phyloP scores from a whole-genome alignment of 2,888 invertebrate species.

The Salticus scenicus region DNA sequence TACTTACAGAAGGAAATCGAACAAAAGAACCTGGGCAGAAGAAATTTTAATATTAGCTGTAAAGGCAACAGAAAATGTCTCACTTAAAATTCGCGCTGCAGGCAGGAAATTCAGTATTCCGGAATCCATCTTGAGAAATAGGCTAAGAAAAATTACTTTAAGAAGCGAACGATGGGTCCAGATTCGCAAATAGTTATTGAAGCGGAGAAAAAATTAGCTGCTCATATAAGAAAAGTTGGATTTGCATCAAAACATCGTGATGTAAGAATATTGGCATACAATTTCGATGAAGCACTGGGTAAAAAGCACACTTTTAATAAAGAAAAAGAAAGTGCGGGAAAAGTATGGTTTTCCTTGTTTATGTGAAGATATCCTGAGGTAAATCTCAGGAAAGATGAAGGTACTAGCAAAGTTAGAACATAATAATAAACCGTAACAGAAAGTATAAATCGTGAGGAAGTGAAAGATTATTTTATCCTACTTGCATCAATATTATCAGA shows the following conservation, averaged over 20 bases:
- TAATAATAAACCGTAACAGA: too few relatives aligned
- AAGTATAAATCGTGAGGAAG: neutral
- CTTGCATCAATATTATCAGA: neutral
- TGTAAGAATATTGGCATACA: too few relatives aligned
- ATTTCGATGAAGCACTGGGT: too few relatives aligned
- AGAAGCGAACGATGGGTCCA: too few relatives aligned
- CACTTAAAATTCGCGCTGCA: neutral
- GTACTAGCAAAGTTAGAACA: neutral
- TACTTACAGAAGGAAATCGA: neutral
- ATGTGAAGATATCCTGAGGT: neutral
- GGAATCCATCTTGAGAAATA: neutral
- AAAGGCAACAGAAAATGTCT: neutral
- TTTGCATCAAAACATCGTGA: too few relatives aligned
- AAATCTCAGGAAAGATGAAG: neutral
- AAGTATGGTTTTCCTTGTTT: neutral
- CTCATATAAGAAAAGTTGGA: too few relatives aligned
- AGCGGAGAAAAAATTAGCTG: too few relatives aligned
- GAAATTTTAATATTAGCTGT: neutral
- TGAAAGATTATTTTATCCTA: neutral
- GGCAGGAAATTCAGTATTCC: neutral
- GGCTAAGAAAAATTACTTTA: neutral
- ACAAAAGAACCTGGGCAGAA: neutral
- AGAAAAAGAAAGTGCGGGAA: neutral
- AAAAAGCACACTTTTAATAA: too few relatives aligned
- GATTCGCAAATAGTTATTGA: too few relatives aligned